phyloP scores from a whole-genome alignment of 1,140 invertebrate species.

The Panagrolaimus sp. region DNA sequence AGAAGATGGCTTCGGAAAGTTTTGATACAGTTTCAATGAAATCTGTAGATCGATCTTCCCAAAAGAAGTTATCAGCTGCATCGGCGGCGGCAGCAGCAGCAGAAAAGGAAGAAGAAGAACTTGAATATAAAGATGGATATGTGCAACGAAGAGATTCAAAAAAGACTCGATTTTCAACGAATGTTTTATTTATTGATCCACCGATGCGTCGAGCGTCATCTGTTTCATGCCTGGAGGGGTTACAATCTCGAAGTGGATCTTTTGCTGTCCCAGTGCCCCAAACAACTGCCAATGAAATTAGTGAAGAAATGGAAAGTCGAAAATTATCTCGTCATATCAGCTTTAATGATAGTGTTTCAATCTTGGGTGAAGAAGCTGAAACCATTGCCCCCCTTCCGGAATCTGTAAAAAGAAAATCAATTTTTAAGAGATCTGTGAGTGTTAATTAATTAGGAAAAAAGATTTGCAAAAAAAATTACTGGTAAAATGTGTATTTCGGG shows the following conservation, averaged over 20 bases:
- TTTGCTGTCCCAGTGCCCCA: not conserved
- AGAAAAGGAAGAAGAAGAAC: slow-evolving; percentile 24
- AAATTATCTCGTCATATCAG: no score
- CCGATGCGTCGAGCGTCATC: slow-evolving; percentile 4
- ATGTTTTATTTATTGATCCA: slow-evolving; percentile 5
- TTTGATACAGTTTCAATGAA: not conserved
- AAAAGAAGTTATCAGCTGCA: slow-evolving; percentile 22
- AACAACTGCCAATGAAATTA: not conserved
- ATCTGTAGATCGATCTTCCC: not conserved
- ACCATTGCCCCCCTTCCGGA: no score
- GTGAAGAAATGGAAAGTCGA: no score
- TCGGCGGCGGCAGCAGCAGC: no score
- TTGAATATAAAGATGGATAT: slow-evolving; percentile 41
- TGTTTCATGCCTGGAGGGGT: not conserved
- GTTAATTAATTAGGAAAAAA: no score
- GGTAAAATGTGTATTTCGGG: no score
- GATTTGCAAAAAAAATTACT: no score
- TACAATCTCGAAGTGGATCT: not conserved
- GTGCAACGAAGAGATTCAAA: slow-evolving; percentile 36
- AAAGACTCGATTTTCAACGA: slow-evolving; percentile 27
- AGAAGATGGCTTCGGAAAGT: not conserved
- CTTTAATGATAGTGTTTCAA: no score
- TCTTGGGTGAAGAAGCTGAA: no score
- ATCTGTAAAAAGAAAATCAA: no score
- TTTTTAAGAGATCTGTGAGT: no score